phyloP scores from a whole-genome alignment of 2,113 vertebrate species.

The Ctenomys sociabilis region DNA sequence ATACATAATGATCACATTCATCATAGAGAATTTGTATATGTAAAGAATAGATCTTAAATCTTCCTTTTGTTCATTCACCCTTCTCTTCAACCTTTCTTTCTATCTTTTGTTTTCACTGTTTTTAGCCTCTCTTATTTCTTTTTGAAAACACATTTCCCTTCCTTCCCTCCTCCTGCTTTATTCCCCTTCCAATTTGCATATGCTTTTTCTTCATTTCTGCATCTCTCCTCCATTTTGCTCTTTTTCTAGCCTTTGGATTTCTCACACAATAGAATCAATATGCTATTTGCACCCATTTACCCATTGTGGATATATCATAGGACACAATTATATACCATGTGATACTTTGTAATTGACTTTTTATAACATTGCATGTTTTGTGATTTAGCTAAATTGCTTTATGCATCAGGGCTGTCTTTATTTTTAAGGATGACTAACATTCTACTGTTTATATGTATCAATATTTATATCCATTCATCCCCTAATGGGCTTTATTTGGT shows the following conservation, averaged over 20 bases:
- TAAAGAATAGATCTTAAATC: neutral
- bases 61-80: too few relatives aligned
- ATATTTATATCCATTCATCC: neutral
- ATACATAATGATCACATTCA: neutral
- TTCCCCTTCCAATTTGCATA: neutral
- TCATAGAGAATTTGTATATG: neutral
- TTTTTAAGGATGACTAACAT: neutral
- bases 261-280: neutral
- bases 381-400: neutral
- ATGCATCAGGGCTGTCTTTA: neutral
- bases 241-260: neutral
- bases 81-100: neutral
- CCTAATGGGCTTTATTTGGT: neutral
- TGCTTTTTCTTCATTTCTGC: neutral
- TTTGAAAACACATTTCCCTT: neutral
- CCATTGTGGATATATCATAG: neutral
- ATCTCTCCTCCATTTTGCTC: neutral
- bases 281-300: neutral
- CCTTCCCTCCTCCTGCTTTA: neutral
- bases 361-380: neutral
- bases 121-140: neutral
- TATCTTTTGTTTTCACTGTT: neutral
- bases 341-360: neutral
- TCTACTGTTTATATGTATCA: neutral
- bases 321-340: neutral